phyloP scores from a whole-genome alignment of 2,888 invertebrate species.

The Scotopteryx bipunctaria region DNA sequence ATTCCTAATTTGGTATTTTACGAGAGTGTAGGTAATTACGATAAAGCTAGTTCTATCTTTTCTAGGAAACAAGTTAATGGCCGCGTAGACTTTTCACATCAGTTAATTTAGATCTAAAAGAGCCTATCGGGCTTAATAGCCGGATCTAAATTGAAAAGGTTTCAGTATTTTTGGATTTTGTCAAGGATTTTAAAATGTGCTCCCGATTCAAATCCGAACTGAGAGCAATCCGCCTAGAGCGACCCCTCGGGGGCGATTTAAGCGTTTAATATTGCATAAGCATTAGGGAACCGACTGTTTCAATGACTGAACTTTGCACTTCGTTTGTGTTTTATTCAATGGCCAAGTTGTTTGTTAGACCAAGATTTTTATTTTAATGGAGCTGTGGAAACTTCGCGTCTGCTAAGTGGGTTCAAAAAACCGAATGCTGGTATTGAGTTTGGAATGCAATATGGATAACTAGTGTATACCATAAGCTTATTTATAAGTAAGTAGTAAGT shows the following conservation, averaged over 20 bases:
- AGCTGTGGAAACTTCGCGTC: too few species aligned
- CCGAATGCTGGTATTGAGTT: too few species aligned
- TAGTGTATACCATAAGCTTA: too few species aligned
- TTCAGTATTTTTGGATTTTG: constrained; percentile 10
- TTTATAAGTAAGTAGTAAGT: too few species aligned
- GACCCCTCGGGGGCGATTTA: constrained; percentile 25
- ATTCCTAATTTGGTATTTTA: too few species aligned
- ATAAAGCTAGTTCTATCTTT: too few species aligned
- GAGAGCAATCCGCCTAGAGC: constrained; percentile 31
- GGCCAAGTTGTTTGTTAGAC: neutral
- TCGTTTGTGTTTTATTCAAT: constrained; percentile 14
- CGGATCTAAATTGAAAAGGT: constrained; percentile 16
- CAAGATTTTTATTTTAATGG: too few species aligned
- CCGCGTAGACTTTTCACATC: constrained; percentile 4
- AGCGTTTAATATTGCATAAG: constrained; percentile 33
- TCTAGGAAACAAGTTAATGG: neutral
- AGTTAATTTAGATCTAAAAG: constrained; percentile 1
- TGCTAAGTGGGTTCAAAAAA: too few species aligned
- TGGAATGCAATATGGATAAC: too few species aligned
- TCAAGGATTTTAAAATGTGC: constrained; percentile 20
- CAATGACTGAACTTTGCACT: constrained; percentile 23
- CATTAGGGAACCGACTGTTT: constrained; percentile 21
- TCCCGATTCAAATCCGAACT: constrained; percentile 25
- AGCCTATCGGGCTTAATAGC: constrained; percentile 7
- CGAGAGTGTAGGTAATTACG: too few species aligned